phyloP scores from a whole-genome alignment of 2,797 vertebrate species.

The Chiroxiphia lanceolata region DNA sequence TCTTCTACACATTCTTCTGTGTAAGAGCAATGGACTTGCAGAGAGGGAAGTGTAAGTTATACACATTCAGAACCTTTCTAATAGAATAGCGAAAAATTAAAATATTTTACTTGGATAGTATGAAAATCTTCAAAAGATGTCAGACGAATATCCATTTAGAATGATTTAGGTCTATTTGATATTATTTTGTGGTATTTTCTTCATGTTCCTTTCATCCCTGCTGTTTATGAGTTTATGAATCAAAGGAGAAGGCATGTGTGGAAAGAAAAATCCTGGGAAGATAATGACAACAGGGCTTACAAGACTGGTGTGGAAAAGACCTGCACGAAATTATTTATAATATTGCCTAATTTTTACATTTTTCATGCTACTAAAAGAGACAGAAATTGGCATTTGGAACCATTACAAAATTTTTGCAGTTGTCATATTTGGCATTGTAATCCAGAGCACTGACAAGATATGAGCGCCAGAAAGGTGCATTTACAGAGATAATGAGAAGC shows the following conservation, averaged over 20 bases:
- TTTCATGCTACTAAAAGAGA: neutral
- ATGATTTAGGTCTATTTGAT: slow-evolving; percentile 1
- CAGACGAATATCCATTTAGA: neutral
- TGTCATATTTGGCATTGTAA: neutral
- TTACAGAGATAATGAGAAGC: neutral
- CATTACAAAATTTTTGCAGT: neutral
- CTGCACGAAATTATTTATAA: neutral
- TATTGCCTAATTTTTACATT: neutral
- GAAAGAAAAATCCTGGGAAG: neutral
- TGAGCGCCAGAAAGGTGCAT: neutral
- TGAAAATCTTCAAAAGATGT: neutral
- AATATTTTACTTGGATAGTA: slow-evolving; percentile 6
- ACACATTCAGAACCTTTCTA: neutral
- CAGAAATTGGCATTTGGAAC: neutral
- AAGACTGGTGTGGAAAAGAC: neutral
- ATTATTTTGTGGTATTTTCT: neutral
- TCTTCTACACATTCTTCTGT: neutral
- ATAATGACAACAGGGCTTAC: neutral
- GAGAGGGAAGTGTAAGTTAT: neutral
- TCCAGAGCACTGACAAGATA: neutral
- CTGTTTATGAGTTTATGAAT: neutral
- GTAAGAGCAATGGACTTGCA: neutral
- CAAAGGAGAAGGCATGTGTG: neutral
- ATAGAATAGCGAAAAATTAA: neutral
- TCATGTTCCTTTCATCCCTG: neutral